These are phyloP conservation scores for Ornithoptera alexandrae DNA, from an alignment of 2,888 invertebrate species.

Conservation along the genomic window DNA sequence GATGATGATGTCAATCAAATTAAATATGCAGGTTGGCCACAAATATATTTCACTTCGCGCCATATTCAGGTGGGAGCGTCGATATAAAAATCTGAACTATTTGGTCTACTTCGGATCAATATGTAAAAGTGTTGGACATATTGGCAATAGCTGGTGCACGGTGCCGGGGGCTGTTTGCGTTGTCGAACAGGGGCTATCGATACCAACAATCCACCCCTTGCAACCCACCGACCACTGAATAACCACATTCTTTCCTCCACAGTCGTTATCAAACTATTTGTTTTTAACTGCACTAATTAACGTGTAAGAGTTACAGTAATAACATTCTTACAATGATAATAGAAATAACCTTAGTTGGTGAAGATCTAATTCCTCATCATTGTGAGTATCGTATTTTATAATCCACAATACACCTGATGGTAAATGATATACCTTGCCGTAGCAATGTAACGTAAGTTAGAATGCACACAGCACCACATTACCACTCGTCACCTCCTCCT, in stretches of 20 bases:
- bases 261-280: not conserved
- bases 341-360: no score
- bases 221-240: slow-evolving; percentile 23
- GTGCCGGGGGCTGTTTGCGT: slow-evolving; percentile 38
- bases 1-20: not conserved
- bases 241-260: not conserved
- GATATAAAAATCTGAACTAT: slow-evolving; percentile 28
- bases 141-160: slow-evolving; percentile 36
- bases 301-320: no score
- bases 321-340: no score
- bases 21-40: not conserved
- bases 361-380: no score
- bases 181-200: slow-evolving; percentile 37
- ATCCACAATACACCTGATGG: no score
- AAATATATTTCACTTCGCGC: not conserved
- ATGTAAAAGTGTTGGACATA: slow-evolving; percentile 32
- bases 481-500: no score
- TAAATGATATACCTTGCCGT: no score
- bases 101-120: slow-evolving; percentile 22
- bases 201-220: slow-evolving; percentile 31
- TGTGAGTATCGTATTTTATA: no score
- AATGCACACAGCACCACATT: no score
- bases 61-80: slow-evolving; percentile 30
- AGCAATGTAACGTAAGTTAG: no score
- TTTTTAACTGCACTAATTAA: no score